These are phyloP conservation scores for Ochotona princeps DNA, from an alignment of 2,113 vertebrate genomes.

Conservation along the genomic window DNA sequence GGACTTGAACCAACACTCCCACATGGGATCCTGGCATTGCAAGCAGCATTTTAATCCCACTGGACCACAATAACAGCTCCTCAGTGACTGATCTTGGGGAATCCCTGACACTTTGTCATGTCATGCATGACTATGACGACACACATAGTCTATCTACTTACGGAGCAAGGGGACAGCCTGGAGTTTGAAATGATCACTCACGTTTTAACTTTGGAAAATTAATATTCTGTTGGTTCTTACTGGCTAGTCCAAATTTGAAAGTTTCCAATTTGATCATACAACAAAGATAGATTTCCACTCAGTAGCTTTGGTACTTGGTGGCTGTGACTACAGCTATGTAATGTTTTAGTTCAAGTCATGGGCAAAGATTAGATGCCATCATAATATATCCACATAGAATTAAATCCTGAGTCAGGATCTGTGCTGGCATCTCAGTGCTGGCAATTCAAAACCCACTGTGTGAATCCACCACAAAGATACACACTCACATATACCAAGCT, in stretches of 20 bases:
- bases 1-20: no score
- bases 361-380: neutral
- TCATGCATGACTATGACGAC: no score
- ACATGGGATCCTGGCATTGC: no score
- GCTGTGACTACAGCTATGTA: neutral
- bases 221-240: neutral
- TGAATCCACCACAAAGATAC: neutral
- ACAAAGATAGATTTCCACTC: neutral
- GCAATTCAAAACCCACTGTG: neutral
- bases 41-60: no score
- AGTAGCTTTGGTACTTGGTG: neutral
- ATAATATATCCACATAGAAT: neutral
- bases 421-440: neutral
- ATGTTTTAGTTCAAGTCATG: neutral
- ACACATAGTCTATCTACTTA: neutral
- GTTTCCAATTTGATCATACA: neutral
- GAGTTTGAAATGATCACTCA: neutral
- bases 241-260: slow-evolving; percentile 21
- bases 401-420: neutral
- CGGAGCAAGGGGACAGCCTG: neutral
- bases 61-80: no score
- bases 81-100: no score
- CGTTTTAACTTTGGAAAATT: neutral
- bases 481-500: neutral
- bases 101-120: no score